Base-by-base conservation (phyloP, 2,797 vertebrate genomes). In the Psittacula derbiana region DNA sequence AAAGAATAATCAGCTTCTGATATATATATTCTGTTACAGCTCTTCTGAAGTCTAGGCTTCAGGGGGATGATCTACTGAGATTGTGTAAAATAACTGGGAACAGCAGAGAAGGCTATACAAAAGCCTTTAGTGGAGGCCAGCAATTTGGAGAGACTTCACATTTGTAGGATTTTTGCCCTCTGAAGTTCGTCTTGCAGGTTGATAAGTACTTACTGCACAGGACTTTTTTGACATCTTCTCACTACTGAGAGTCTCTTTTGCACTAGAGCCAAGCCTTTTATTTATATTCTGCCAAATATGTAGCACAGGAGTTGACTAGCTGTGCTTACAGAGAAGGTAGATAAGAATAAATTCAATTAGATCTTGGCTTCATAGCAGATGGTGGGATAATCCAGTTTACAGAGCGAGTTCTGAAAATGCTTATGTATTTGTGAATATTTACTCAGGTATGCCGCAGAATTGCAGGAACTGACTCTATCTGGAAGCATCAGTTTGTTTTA, bases 311-410 rank as follows among this genome's bases (percentile, higher is more conserved):
- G 82, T 90, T 85, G 84, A 96, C 97, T 97, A 97, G 94, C 91
- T 98, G 96, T 97, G 96, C 92, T 96, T 97, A 96, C 80, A 97
- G 95, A 96, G 95, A 97, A 97, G 94, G 86, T 97, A 88, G 97
- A 95, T 96, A 97, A 96, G 92, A 97, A 97, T 98, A 97, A 97
- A 97, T 95, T 96, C 96, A 98, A 97, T 98, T 97, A 97, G 93
- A 97, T 96, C 92, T 83, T 95, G 85, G 90, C 93, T 97, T 97
- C 81, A 3, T 97, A 97, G 96, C 97, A 98, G 93, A 97, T 97
- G 96, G 92, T 3, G 6, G 85, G 78, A 95, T 97, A 96, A 97
- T 95, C 84, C 92, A 95, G 95, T 97, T 97, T 97, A 90, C 85
- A 91, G 82, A 93, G 82, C 2, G 3, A 79, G 84, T 81, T 88